A percentile compares a stretch with the other conserved stretches of the same genome.
phyloP scores from a whole-genome alignment of 1,140 invertebrate genomes.

The Archegozetes longisetosus region DNA sequence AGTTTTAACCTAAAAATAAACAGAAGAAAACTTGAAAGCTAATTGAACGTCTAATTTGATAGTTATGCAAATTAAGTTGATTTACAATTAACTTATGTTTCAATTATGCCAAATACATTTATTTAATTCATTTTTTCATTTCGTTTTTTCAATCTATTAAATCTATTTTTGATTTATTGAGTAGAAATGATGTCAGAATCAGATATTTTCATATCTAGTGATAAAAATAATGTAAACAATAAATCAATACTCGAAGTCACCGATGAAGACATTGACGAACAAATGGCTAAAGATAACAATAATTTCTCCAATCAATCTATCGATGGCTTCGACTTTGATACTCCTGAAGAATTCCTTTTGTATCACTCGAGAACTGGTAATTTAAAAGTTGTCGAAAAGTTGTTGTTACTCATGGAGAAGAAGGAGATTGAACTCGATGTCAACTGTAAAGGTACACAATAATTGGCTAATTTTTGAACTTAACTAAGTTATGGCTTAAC shows the following conservation, averaged over 20 bases:
- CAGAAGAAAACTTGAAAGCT: too few species aligned
- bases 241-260: background rate
- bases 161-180: too few species aligned
- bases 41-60: too few species aligned
- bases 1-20: too few species aligned
- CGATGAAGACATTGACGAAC: background rate
- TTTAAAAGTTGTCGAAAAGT: conserved; percentile 23
- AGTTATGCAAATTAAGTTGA: too few species aligned
- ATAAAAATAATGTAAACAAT: background rate
- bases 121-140: too few species aligned
- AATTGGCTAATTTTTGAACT: background rate
- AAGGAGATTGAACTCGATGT: conserved; percentile 29
- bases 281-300: background rate
- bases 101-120: too few species aligned
- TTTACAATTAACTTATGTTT: too few species aligned
- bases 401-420: conserved; percentile 24
- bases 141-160: too few species aligned
- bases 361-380: conserved; percentile 29
- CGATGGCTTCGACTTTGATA: conserved; percentile 10
- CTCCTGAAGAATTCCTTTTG: conserved; percentile 24
- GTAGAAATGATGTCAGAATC: too few species aligned
- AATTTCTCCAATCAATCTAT: background rate
- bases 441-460: conserved; percentile 34
- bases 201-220: too few species aligned
- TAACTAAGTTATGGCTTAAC: background rate